Evolutionary conservation across 2,888 invertebrate species (phyloP), one percentile per base, ranked within the genome.

Genomic region (Antitype chi): DNA sequence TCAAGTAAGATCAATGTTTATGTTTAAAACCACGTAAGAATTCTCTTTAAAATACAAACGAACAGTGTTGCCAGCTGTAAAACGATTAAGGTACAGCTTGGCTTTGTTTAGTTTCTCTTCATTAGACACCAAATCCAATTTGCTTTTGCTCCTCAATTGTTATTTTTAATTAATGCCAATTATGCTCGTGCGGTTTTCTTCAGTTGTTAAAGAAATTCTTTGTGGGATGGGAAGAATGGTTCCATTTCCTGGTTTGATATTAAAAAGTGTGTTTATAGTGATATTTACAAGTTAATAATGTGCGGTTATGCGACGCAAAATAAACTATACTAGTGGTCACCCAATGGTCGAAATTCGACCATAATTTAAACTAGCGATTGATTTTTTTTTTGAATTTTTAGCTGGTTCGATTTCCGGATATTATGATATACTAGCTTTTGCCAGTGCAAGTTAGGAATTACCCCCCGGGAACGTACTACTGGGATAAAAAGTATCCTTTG

Each of bases 41-140:
- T 69, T 76, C 25, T 49, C 53, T 70, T 75, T 47, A 47, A 59
- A 67, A 76, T 74, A 78, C 60, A 68, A 62, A 47, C 20, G 11
- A 64, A 72, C 63, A 38, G 66, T 74, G 74, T 69, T 78, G 28
- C 74, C 55, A 68, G 78, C 78, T 77, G 59, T 82, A 80, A 84
- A 82, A 60, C 80, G 76, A 84, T 87, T 88, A 86, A 81, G 74
- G 63, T 60, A 67, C 77, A 76, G 76, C 55, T 73, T 75, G 69
- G 77, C 78, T 86, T 82, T 87, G 72, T 88, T 87, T 84, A 85
- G 81, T 87, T 84, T 87, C 80, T 87, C 82, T 89, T 87, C 82
- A 85, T 89, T 87, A 87, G 76, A 69, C 84, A 71, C 59, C 73
- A 71, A 85, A 89, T 84, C 78, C 84, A 87, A 89, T 89, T 88